Evolutionary conservation across 2,888 invertebrate genomes (phyloP), one percentile per base, ranked within the genome.

Genomic region (Poecilus cupreus): DNA sequence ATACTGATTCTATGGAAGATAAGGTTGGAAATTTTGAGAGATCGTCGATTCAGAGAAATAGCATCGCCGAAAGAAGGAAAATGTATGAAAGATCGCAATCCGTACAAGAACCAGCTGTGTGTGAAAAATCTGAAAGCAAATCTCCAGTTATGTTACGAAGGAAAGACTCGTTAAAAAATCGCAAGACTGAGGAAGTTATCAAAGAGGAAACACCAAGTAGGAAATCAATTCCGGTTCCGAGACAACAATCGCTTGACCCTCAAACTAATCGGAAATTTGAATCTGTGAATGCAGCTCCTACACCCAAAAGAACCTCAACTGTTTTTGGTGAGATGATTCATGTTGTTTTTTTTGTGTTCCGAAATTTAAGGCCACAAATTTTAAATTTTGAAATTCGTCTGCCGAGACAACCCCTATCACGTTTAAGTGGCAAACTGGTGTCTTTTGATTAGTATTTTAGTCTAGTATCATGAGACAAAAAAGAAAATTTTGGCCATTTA

Each of bases 301-400:
- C 94, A 0, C 95, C 96, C 0, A 96, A 96, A 86, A 91, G 96
- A 85, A 96, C 96, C 0, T 96, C 96, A 0, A 96, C 96, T 10
- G 96, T 96, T 0, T 96, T 96, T 87, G 96, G 96, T 93, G 88
- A 89, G n/a, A n/a, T n/a, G n/a, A n/a, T n/a, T n/a, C n/a, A n/a
- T n/a, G n/a, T n/a, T n/a, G n/a, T n/a, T n/a, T n/a, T n/a, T n/a
- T n/a, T n/a, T n/a, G n/a, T n/a, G n/a, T n/a, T n/a, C n/a, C n/a
- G n/a, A n/a, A n/a, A n/a, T n/a, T n/a, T n/a, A n/a, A n/a, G n/a
- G n/a, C n/a, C n/a, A n/a, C n/a, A n/a, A n/a, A n/a, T n/a, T n/a
- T n/a, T n/a, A n/a, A n/a, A n/a, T n/a, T n/a, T n/a, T n/a, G n/a
- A n/a, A n/a, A n/a, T n/a, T n/a, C n/a, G n/a, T n/a, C n/a, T n/a